phyloP scores from a whole-genome alignment of 2,797 vertebrate species.

The Balearica regulorum region DNA sequence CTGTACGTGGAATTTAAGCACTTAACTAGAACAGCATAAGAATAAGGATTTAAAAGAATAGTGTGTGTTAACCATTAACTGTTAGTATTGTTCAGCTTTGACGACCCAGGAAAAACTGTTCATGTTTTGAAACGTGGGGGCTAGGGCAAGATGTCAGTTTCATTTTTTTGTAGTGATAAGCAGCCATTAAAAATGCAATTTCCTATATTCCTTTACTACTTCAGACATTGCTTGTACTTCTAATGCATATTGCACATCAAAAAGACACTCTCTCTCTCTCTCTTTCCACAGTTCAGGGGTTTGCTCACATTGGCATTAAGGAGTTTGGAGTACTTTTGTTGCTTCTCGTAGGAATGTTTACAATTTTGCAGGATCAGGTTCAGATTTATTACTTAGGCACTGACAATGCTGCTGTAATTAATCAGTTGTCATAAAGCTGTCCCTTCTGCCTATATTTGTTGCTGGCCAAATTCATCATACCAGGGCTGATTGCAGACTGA shows the following conservation, averaged over 20 bases:
- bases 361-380: background rate
- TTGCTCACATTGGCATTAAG: background rate
- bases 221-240: background rate
- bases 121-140: background rate
- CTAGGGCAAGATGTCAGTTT: background rate
- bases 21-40: background rate
- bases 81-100: slow-evolving; percentile 14
- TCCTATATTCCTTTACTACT: background rate
- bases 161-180: background rate
- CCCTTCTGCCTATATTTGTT: background rate
- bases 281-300: background rate
- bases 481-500: background rate
- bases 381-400: background rate
- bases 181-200: background rate
- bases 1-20: background rate
- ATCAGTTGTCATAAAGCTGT: background rate
- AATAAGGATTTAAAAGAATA: background rate
- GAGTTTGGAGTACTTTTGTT: background rate
- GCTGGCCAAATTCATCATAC: background rate
- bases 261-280: background rate
- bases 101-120: background rate
- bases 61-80: slow-evolving; percentile 31
- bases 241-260: background rate
- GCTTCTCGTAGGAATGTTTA: background rate
- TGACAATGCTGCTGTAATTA: background rate